Conservation (phyloP, 2,113 vertebrate genomes). For the Engraulis encrasicolus region DNA sequence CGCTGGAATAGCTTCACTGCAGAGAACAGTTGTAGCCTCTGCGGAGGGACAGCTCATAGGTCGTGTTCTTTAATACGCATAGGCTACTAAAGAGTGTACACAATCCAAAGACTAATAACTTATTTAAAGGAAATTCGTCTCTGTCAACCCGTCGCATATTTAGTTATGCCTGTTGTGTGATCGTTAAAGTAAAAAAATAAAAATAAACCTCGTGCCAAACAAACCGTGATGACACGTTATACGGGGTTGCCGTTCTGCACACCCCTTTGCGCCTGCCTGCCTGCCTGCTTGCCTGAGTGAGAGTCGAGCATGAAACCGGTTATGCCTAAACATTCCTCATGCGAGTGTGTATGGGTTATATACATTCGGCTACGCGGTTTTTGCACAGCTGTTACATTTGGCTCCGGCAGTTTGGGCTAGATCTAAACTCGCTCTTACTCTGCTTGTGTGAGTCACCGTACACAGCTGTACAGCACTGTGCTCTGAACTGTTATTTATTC, state of each 20-base stretch:
- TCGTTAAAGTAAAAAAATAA: background rate
- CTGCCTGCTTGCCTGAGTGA: background rate
- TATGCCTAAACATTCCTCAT: constrained; percentile 65
- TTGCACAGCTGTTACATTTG: constrained; percentile 60
- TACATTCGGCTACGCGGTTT: constrained; percentile 57
- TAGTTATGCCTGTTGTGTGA: background rate
- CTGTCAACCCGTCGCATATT: background rate
- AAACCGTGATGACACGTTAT: constrained; percentile 12
- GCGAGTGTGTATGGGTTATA: constrained; percentile 60
- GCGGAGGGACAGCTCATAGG: background rate
- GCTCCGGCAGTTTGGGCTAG: constrained; percentile 34
- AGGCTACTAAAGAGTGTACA: background rate
- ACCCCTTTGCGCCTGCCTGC: background rate
- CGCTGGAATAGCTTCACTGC: background rate
- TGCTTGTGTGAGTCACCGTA: background rate
- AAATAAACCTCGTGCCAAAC: background rate
- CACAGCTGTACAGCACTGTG: background rate
- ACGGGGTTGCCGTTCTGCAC: background rate
- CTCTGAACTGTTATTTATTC: background rate
- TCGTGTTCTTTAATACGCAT: constrained; percentile 2
- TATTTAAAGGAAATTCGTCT: background rate
- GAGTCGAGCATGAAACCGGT: constrained; percentile 6
- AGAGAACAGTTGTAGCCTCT: constrained; percentile 4
- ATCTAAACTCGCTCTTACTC: constrained; percentile 36
- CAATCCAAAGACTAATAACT: background rate